These are phyloP conservation scores for Drosophila tsacasi DNA, from an alignment of 1,140 invertebrate genomes.

Conservation along the genomic window DNA sequence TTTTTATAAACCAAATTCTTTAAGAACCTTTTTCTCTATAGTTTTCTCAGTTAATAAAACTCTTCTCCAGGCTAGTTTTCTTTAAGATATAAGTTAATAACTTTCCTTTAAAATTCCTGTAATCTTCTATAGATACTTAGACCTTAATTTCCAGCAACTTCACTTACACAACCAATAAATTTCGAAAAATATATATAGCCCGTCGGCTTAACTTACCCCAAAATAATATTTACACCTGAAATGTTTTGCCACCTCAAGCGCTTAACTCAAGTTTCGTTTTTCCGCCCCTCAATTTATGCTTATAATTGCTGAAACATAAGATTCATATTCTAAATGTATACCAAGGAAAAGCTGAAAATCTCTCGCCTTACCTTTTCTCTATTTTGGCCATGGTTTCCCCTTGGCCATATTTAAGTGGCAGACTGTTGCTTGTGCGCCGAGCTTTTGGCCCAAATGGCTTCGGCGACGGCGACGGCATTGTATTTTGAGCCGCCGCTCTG, in stretches of 20 bases:
- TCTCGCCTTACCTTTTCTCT: neutral
- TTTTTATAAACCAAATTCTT: rapidly evolving
- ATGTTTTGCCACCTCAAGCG: constrained; percentile 9
- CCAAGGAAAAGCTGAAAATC: constrained; percentile 31
- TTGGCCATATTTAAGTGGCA: constrained; percentile 70
- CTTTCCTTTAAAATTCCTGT: neutral
- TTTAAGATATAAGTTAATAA: neutral
- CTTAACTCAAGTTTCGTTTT: constrained; percentile 7
- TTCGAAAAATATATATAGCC: constrained; percentile 9
- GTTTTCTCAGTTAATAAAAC: too few species aligned
- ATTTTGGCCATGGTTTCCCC: constrained; percentile 13
- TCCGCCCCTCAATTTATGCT: constrained; percentile 16
- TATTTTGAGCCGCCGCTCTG: constrained; percentile 50
- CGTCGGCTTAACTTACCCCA: neutral
- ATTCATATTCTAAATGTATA: constrained; percentile 29
- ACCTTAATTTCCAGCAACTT: neutral
- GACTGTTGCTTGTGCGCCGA: constrained; percentile 67
- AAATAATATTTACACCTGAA: constrained; percentile 5
- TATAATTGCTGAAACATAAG: constrained; percentile 45
- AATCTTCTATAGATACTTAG: neutral
- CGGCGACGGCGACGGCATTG: constrained; percentile 37
- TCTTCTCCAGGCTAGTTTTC: too few species aligned
- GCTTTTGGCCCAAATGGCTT: constrained; percentile 43
- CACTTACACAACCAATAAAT: neutral
- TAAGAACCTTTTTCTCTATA: neutral